Conservation (phyloP, 1,140 invertebrate genomes). For the Ceratosolen solmsi region DNA sequence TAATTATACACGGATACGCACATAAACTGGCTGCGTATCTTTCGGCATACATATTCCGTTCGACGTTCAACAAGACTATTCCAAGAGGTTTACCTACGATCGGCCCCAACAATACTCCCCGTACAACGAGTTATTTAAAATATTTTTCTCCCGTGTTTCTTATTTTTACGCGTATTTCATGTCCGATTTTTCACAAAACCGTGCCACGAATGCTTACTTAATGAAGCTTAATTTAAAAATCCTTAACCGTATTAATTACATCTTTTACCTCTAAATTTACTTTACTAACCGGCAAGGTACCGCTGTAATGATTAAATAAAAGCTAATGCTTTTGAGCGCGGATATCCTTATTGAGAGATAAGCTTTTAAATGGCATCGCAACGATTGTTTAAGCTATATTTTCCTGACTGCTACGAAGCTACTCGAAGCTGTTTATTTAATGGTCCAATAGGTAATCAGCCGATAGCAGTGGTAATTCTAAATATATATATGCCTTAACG, state of each 20-base stretch:
- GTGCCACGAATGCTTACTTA: not conserved
- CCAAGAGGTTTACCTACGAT: not conserved
- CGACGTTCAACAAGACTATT: constrained; percentile 33
- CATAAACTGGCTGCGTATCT: constrained; percentile 38
- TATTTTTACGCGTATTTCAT: not conserved
- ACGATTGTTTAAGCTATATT: too few relatives aligned
- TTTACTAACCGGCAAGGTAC: not conserved
- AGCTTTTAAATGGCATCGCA: too few relatives aligned
- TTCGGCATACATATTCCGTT: constrained; percentile 41
- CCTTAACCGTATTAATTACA: not conserved
- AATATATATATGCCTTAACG: too few relatives aligned
- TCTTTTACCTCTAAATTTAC: not conserved
- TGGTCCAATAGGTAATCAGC: too few relatives aligned
- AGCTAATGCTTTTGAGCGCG: too few relatives aligned
- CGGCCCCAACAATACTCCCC: not conserved
- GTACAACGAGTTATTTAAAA: constrained; percentile 11
- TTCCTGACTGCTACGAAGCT: too few relatives aligned
- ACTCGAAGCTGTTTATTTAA: too few relatives aligned
- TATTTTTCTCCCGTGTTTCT: not conserved
- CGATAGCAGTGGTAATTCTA: too few relatives aligned
- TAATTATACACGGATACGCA: constrained; percentile 40
- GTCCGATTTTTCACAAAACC: not conserved
- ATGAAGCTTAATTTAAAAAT: not conserved
- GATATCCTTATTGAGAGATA: too few relatives aligned
- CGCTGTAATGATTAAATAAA: too few relatives aligned